Base-by-base conservation (phyloP, 2,113 vertebrate species). In the Anolis carolinensis region DNA sequence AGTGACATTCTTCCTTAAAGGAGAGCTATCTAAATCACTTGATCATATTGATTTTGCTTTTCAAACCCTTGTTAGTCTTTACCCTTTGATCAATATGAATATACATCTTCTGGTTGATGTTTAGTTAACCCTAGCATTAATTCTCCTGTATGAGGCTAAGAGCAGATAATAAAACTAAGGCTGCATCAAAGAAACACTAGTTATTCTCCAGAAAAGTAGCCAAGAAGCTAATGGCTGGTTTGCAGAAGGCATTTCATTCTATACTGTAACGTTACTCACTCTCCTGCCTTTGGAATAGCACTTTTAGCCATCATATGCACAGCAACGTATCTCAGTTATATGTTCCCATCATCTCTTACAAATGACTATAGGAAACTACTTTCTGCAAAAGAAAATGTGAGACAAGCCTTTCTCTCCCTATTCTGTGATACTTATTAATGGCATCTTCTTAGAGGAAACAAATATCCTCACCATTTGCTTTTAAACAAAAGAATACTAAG, bases 401-500 rank as follows among this genome's bases (percentile, higher is more conserved):
- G 44, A 34, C 55, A 52, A 7, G 25, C 5, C 78, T 4, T 21
- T 27, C 27, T 36, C 27, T 36, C 14, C 67, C 27, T 36, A 16
- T 74, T 74, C 36, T 25, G 21, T 59, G 21, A 7, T 68, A 50
- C 13, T 71, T 30, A 10, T 71, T 48, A 82, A 34, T 34, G 59
- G 16, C 20, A 71, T 59, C 16, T 48, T 44, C 36, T n/a, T 55
- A 50, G 18, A 36, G 71, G 59, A 20, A 11, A 79, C 32, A 79
- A 68, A 55, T 16, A 55, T 16, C 44, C 67, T 50, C 44, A 23
- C 30, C 48, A 82, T 70, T 72, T 70, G 2, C 20, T 67, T 27
- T 72, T 79, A 79, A 77, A 55, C 74, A 77, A 85, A 72, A 62
- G 6, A 85, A 63, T 68, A 84, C 34, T 63, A 67, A 67, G 30